A percentile compares a stretch with the other conserved stretches of the same genome.
Evolutionary conservation across 2,888 invertebrate genomes (phyloP).

Genomic region (Ariolimax columbianus): DNA sequence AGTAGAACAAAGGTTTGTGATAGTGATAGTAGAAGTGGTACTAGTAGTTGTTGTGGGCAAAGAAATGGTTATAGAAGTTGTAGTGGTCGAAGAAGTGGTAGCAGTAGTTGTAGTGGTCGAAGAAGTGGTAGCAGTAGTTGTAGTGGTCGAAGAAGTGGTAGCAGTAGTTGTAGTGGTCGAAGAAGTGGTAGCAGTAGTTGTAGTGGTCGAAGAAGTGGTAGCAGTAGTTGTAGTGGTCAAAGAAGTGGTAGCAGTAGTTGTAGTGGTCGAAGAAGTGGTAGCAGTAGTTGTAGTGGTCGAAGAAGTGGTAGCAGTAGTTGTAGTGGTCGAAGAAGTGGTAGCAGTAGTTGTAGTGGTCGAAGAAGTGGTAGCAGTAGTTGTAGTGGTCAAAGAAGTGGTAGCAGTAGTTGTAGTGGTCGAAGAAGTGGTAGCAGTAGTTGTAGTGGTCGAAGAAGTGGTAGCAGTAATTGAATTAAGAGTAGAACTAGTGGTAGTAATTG

Average conservation of each 20-base stretch:
- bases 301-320: no score
- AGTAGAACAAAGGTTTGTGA: background rate
- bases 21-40: background rate
- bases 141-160: background rate
- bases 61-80: background rate
- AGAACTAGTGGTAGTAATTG: no score
- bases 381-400: no score
- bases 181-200: background rate
- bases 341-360: no score
- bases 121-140: background rate
- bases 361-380: no score
- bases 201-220: background rate
- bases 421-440: no score
- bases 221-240: background rate
- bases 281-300: no score
- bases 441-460: no score
- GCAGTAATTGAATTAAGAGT: no score
- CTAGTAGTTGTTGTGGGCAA: background rate
- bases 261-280: no score
- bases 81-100: background rate
- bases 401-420: no score
- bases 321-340: no score
- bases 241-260: background rate
- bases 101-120: background rate
- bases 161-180: background rate